phyloP scores from a whole-genome alignment of 1,140 invertebrate genomes.

The Drosophila arawakana region DNA sequence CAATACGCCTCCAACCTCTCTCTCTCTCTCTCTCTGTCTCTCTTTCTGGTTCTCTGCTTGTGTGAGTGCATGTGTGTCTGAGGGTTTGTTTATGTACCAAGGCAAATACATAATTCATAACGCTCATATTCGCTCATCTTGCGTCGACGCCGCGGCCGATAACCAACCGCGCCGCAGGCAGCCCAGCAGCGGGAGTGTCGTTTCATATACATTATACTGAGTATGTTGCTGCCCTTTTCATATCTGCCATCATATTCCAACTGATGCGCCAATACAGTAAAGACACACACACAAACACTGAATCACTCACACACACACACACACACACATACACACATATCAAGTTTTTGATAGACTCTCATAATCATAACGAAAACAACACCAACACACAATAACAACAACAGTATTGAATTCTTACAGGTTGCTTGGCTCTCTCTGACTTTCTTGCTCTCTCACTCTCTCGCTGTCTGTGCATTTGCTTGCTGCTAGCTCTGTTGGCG shows the following conservation, averaged over 20 bases:
- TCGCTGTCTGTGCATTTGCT: constrained; percentile 3
- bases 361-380: constrained; percentile 83
- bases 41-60: neutral
- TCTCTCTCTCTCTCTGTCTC: constrained; percentile 11
- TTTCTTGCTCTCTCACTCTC: constrained; percentile 20
- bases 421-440: constrained; percentile 59
- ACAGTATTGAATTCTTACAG: constrained; percentile 64
- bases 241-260: constrained; percentile 82
- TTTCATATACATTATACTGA: neutral
- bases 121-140: constrained; percentile 80
- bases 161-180: constrained; percentile 52
- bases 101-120: constrained; percentile 82
- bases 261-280: constrained; percentile 53
- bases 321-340: constrained; percentile 35
- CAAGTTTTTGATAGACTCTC: constrained; percentile 82
- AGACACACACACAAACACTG: constrained; percentile 24
- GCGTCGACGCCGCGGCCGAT: constrained; percentile 47
- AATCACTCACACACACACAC: constrained; percentile 8
- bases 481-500: constrained; percentile 9
- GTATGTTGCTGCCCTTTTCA: constrained; percentile 73
- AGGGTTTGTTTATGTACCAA: constrained; percentile 73
- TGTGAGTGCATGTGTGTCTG: constrained; percentile 29
- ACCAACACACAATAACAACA: constrained; percentile 41
- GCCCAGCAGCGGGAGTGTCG: constrained; percentile 28
- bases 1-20: constrained; percentile 38